Evolutionary conservation across 1,140 invertebrate species (phyloP).

Genomic region (Heliothis virescens): DNA sequence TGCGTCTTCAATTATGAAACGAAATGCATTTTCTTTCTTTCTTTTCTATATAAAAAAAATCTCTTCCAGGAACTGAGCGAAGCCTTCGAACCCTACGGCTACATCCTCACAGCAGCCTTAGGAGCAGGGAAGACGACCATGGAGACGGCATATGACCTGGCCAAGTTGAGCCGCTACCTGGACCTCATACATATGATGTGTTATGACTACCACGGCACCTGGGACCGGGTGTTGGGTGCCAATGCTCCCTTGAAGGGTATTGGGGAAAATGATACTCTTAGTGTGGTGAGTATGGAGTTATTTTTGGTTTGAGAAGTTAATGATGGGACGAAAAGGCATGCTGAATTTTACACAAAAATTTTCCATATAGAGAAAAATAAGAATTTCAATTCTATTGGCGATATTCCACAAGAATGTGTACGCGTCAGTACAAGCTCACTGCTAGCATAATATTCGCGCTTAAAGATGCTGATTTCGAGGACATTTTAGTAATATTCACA

Average conservation of each 20-base stretch:
- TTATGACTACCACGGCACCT: conserved; percentile 96
- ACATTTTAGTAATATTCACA: too few relatives aligned
- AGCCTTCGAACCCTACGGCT: conserved; percentile 71
- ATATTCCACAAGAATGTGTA: too few relatives aligned
- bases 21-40: background rate
- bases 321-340: too few relatives aligned
- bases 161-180: conserved; percentile 89
- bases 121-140: conserved; percentile 91
- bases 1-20: too few relatives aligned
- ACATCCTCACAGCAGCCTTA: conserved; percentile 92
- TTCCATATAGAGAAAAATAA: too few relatives aligned
- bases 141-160: conserved; percentile 91
- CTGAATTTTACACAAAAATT: too few relatives aligned
- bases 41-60: background rate
- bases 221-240: conserved; percentile 91
- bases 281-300: conserved; percentile 86
- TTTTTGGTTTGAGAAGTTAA: too few relatives aligned
- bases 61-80: conserved; percentile 83
- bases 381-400: too few relatives aligned
- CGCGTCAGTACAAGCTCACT: too few relatives aligned
- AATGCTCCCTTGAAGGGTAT: conserved; percentile 89
- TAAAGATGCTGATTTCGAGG: too few relatives aligned
- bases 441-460: too few relatives aligned
- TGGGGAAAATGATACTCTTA: conserved; percentile 84
- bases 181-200: conserved; percentile 96